Base-by-base conservation (phyloP, 2,888 invertebrate genomes). In the Chesias legatella region DNA sequence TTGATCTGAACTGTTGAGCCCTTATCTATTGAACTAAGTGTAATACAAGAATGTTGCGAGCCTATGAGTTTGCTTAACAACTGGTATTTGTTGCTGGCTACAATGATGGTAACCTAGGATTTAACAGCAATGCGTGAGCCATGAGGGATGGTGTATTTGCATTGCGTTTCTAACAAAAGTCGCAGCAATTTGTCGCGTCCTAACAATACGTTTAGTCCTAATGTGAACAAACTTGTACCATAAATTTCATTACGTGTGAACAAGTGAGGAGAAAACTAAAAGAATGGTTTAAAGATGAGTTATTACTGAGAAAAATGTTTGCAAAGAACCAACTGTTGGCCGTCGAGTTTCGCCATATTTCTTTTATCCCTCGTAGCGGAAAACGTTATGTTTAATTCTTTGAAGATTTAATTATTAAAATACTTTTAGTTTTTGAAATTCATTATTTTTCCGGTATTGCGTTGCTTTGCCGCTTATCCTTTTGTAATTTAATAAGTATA, bases 211-310 rank as follows among this genome's bases (percentile, higher is more conserved):
- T 17, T 17, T 17, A 17, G 13, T 8, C 13, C 20, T 39, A 26
- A 39, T 38, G 28, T 20, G 10, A 37, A 48, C 41, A 42, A 64
- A 70, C 58, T 69, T 61, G 36, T 51, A 52, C 51, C 59, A 65
- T 69, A 74, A 71, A 71, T 72, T 61, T 57, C 58, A 56, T 59
- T 57, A 58, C 58, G 43, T 47, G 54, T 44, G 50, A 51, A 53
- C 43, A 57, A 57, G 51, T 54, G 52, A 46, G 52, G 48, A 44
- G 39, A 41, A 52, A 61, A 60, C 48, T 56, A 43, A 57, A 59
- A 56, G 48, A 56, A 56, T 57, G 51, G 54, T 56, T 59, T 54
- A 48, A 56, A 57, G 42, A 60, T 61, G 52, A 64, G 43, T 57
- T 58, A 58, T 56, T 46, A 46, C 52, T 43, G 28, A 17, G 40